Conservation (phyloP, 35 echinoderm and acorn worm genomes). For the Holothuria glaberrima region DNA sequence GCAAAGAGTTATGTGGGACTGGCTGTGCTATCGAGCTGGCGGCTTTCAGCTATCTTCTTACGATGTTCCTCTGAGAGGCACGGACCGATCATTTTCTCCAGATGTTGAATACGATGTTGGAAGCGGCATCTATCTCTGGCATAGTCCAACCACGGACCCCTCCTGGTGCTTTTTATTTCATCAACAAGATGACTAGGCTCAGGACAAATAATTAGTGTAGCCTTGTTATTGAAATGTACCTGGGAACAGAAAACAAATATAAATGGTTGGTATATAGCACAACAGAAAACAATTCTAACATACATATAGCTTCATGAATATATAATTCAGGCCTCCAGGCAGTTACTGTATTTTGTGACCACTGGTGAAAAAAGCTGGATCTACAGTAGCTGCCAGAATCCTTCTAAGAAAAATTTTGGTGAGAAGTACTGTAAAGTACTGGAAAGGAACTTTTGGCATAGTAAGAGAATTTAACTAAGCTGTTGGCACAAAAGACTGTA, state of each 20-base stretch:
- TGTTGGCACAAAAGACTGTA: too few relatives aligned
- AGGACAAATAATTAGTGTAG: slow-evolving; percentile 23
- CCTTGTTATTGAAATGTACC: slow-evolving; percentile 28
- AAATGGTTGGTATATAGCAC: too few relatives aligned
- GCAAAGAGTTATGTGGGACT: not conserved
- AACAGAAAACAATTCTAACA: too few relatives aligned
- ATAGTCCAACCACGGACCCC: slow-evolving; percentile 12
- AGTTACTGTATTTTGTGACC: too few relatives aligned
- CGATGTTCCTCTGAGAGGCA: not conserved
- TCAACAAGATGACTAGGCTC: slow-evolving; percentile 7
- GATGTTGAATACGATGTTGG: slow-evolving; percentile 19
- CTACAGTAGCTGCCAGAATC: too few relatives aligned
- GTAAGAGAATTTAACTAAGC: too few relatives aligned
- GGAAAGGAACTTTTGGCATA: too few relatives aligned
- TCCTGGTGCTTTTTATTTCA: slow-evolving; percentile 5
- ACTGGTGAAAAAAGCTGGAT: too few relatives aligned
- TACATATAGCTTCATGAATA: too few relatives aligned
- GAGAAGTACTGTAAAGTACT: too few relatives aligned
- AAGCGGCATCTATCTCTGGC: slow-evolving; percentile 16
- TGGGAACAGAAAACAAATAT: slow-evolving; percentile 30
- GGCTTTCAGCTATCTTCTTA: not conserved
- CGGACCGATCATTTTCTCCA: slow-evolving; percentile 11
- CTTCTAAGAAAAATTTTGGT: too few relatives aligned
- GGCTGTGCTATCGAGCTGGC: not conserved
- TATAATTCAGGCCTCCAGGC: too few relatives aligned